Evolutionary conservation across 2,113 vertebrate genomes (phyloP), one percentile per base, ranked within the genome.

Genomic region (Madoqua kirkii): DNA sequence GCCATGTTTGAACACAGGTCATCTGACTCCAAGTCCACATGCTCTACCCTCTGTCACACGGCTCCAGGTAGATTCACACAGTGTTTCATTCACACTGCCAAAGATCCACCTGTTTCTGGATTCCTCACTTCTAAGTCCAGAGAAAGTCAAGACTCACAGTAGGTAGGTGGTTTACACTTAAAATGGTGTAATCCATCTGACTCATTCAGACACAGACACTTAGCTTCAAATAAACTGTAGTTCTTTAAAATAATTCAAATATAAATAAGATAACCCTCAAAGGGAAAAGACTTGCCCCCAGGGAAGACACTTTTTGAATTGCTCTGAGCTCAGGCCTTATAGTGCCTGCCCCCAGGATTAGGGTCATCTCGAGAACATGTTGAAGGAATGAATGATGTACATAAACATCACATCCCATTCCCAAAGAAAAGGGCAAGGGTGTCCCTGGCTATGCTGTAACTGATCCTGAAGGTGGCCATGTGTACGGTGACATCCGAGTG

Each of bases 241-340:
- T 64, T 96, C 83, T 91, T 95, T 52, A 85, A 95, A 89, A 74
- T 79, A 52, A 89, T 57, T 78, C 62, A 52, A 85, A 87, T 33
- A 16, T 43, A 87, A 74, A 17, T 57, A 82, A 95, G 67, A 74
- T 74, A 59, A 64, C 59, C 59, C 55, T 96, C 55, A 31, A 45
- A 36, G 7, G 52, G n/a, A 64, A 81, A 86, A 23, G 48, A 60
- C 14, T 11, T 54, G 6, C 13, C 55, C 45, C 5, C 40, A 17
- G 9, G 0, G 48, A 19, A 54, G 45, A 91, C 16, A 85, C 31
- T 67, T 60, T 48, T 60, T 16, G n/a, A 55, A 83, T 27, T 52
- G 19, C 52, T 83, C 81, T 17, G 55, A 60, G 78, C 74, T 59
- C 48, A 13, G 43, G 59, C 12, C 23, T 92, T 52, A 3, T 11